Evolutionary conservation across 2,797 vertebrate genomes (phyloP).

Genomic region (Oreochromis grahami): DNA sequence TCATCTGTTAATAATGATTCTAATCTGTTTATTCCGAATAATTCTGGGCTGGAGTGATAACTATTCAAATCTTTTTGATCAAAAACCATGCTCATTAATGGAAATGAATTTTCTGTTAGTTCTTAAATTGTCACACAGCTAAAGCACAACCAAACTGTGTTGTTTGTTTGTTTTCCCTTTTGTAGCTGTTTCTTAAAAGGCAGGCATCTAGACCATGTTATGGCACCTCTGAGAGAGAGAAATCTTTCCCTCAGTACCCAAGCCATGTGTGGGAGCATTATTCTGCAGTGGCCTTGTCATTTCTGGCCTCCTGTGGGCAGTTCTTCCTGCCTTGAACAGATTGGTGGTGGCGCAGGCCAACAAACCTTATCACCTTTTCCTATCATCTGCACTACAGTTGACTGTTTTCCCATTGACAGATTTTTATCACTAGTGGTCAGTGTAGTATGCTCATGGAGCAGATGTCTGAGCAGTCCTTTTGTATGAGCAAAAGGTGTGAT

Average conservation of each 20-base stretch:
- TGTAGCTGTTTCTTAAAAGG: not conserved
- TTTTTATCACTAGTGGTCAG: constrained; percentile 15
- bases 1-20: constrained; percentile 3
- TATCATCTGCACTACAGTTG: constrained; percentile 9
- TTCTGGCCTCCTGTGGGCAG: constrained; percentile 3
- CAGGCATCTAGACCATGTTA: constrained; percentile 6
- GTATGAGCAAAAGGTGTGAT: not conserved
- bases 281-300: constrained; percentile 36
- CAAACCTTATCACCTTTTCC: constrained; percentile 9
- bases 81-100: not conserved
- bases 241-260: not conserved
- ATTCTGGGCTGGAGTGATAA: not conserved
- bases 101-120: not conserved
- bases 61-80: not conserved
- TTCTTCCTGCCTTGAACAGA: not conserved
- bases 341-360: constrained; percentile 8
- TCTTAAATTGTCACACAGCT: not conserved
- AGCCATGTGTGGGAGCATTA: constrained; percentile 9
- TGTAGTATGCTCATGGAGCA: not conserved
- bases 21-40: constrained; percentile 1
- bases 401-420: constrained; percentile 9
- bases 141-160: not conserved
- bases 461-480: not conserved
- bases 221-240: not conserved
- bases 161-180: not conserved